Percentiles rank a stretch among this genome's conserved stretches.
Evolutionary conservation across 2,888 invertebrate genomes (phyloP).

Genomic region (Epistrophe grossulariae): DNA sequence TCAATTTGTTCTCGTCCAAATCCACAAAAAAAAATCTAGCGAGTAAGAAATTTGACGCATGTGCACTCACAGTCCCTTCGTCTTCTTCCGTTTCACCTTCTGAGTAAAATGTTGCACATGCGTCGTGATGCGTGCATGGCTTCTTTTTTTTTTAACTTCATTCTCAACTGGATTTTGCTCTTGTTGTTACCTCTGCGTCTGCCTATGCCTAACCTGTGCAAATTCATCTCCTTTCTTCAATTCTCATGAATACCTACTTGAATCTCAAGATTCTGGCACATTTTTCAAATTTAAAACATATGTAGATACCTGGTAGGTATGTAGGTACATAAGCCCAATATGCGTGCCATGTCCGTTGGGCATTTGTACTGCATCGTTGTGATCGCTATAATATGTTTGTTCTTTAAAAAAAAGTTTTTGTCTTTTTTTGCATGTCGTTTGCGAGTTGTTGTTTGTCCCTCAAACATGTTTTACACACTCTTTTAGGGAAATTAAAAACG

Average conservation of each 20-base stretch:
- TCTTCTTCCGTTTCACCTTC: not conserved
- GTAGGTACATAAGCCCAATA: not conserved
- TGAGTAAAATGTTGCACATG: constrained; percentile 33
- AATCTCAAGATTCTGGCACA: not conserved
- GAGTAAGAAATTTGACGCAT: constrained; percentile 38
- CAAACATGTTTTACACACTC: constrained; percentile 59
- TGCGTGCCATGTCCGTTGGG: constrained; percentile 5
- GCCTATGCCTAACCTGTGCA: not conserved
- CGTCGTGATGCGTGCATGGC: constrained; percentile 54
- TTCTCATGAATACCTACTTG: not conserved
- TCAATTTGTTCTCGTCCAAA: constrained; percentile 57
- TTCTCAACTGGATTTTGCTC: constrained; percentile 11
- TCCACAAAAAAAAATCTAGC: not conserved
- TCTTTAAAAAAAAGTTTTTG: not conserved
- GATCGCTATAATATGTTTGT: not conserved
- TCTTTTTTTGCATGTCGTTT: constrained; percentile 42
- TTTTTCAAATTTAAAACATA: constrained; percentile 61
- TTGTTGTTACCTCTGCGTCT: not conserved
- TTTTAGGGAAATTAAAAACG: constrained; percentile 68
- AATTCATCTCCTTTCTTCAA: not conserved
- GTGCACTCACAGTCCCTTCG: constrained; percentile 21
- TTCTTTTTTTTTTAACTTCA: not conserved
- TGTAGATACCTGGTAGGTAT: not conserved
- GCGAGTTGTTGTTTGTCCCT: constrained; percentile 25
- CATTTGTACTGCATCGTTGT: not conserved